phyloP scores from a whole-genome alignment of 2,113 vertebrate genomes.

The Strix aluco region DNA sequence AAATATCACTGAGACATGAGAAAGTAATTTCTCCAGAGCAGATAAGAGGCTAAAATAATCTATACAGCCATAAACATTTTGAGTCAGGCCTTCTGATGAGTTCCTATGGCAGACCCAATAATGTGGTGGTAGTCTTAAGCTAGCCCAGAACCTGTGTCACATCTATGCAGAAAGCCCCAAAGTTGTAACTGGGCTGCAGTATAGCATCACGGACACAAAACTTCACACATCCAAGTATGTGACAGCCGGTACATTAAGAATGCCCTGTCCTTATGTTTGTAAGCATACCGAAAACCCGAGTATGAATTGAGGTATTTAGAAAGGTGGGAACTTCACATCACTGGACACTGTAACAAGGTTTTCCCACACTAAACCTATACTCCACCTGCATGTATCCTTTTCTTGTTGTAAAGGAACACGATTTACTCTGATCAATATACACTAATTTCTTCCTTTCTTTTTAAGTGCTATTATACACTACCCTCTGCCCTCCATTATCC shows the following conservation, averaged over 20 bases:
- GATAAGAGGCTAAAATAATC: background rate
- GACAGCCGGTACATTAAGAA: background rate
- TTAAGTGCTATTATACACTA: background rate
- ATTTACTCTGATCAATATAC: background rate
- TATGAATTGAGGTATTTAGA: background rate
- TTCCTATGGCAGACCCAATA: background rate
- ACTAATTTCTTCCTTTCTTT: background rate
- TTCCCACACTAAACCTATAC: background rate
- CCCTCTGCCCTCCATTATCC: background rate
- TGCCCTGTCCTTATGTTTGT: background rate
- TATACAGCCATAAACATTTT: background rate
- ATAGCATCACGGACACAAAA: background rate
- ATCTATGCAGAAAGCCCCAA: background rate
- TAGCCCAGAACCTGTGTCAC: background rate
- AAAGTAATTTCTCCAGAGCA: background rate
- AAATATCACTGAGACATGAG: background rate
- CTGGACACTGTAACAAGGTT: background rate
- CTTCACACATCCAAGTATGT: background rate
- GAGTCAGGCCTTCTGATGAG: background rate
- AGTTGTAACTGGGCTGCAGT: background rate
- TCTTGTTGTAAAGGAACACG: background rate
- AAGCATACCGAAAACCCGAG: background rate
- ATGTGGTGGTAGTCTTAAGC: fast-evolving
- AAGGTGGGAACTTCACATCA: background rate
- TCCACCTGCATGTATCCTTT: background rate